Conservation (phyloP, 2,888 invertebrate genomes). For the Strigamia crassipes region DNA sequence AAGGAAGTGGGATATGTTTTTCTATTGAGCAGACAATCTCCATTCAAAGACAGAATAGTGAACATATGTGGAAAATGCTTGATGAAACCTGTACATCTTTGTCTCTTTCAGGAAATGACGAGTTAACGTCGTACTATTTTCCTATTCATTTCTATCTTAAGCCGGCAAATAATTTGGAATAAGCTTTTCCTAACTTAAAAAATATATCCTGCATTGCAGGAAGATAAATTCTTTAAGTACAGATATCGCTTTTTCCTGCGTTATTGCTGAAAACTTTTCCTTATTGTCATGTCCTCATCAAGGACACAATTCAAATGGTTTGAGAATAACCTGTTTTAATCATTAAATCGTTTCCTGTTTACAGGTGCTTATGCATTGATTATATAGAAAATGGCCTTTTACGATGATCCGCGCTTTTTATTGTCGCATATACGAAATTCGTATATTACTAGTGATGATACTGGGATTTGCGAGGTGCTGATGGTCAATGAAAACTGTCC, state of each 20-base stretch:
- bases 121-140: not conserved
- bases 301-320: not conserved
- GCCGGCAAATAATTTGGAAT: not conserved
- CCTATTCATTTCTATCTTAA: not conserved
- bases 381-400: slow-evolving; percentile 77
- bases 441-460: slow-evolving; percentile 93
- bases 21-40: slow-evolving; percentile 11
- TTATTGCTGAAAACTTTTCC: not conserved
- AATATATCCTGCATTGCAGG: not conserved
- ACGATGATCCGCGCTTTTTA: slow-evolving; percentile 91
- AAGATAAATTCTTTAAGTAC: not conserved
- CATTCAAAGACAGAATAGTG: not conserved
- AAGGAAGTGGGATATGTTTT: slow-evolving; percentile 7
- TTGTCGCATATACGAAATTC: slow-evolving; percentile 91
- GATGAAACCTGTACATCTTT: slow-evolving; percentile 16
- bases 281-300: not conserved
- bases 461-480: slow-evolving; percentile 88
- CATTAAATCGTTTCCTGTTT: not conserved
- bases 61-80: slow-evolving; percentile 3
- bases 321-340: not conserved
- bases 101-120: not conserved
- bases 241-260: not conserved
- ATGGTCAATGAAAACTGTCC: slow-evolving; percentile 84
- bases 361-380: not conserved
- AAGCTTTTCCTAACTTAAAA: not conserved